A percentile compares a stretch with the other conserved stretches of the same genome.
phyloP scores from a whole-genome alignment of 2,888 invertebrate genomes.

The Hermaeophaga mercurialis region DNA sequence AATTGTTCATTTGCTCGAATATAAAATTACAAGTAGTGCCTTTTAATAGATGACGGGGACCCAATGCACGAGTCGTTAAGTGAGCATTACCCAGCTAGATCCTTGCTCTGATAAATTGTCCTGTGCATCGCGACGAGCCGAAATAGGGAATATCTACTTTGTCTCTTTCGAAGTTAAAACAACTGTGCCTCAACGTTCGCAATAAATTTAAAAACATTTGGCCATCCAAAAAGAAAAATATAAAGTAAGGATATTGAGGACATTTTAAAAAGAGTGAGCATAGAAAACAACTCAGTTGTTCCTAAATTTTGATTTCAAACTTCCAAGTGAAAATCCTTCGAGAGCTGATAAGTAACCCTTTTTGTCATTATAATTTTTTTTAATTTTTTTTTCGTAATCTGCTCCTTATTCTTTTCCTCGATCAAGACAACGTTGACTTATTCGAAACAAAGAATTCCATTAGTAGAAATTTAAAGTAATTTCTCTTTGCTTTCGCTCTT shows the following conservation, averaged over 20 bases:
- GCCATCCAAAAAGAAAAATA: too few relatives aligned
- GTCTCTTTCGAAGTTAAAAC: too few relatives aligned
- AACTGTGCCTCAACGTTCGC: not conserved
- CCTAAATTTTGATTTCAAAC: too few relatives aligned
- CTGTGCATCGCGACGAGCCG: not conserved
- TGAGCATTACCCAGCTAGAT: conserved; percentile 44
- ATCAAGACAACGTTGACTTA: conserved; percentile 24
- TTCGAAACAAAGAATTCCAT: conserved; percentile 30
- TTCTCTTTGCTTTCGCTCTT: not conserved
- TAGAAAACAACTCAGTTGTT: too few relatives aligned
- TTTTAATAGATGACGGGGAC: conserved; percentile 45
- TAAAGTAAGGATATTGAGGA: too few relatives aligned
- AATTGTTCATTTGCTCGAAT: conserved; percentile 55
- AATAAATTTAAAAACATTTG: too few relatives aligned
- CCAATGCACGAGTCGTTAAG: conserved; percentile 43
- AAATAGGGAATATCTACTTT: too few relatives aligned
- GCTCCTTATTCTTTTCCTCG: conserved; percentile 2
- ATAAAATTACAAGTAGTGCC: conserved; percentile 52
- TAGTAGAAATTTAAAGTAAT: conserved; percentile 27
- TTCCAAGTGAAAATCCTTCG: too few relatives aligned
- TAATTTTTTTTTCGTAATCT: too few relatives aligned
- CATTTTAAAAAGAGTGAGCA: too few relatives aligned
- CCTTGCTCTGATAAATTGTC: conserved; percentile 33
- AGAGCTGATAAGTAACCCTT: too few relatives aligned
- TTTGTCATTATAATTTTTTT: too few relatives aligned